Evolutionary conservation across 2,888 invertebrate genomes (phyloP).

Genomic region (Nomada fabriciana): DNA sequence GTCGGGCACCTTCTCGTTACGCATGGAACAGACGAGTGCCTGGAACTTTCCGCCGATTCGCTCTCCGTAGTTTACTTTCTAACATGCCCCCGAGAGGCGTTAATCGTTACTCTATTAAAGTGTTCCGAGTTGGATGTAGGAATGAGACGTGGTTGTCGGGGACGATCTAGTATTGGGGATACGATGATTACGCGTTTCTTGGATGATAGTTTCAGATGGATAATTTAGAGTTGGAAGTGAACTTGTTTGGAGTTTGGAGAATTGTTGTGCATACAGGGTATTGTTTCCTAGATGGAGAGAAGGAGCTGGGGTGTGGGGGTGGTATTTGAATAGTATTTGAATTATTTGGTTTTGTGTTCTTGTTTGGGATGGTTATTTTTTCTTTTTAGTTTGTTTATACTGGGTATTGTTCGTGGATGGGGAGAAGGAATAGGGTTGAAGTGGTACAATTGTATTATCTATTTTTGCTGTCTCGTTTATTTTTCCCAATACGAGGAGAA

Average conservation of each 20-base stretch:
- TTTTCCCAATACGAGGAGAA: no score
- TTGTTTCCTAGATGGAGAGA: no score
- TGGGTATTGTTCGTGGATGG: no score
- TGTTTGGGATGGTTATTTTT: no score
- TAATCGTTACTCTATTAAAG: slow-evolving; percentile 53
- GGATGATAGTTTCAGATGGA: slow-evolving; percentile 19
- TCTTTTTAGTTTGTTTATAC: no score
- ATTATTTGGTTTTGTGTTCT: no score
- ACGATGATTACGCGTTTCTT: slow-evolving; percentile 44
- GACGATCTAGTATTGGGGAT: slow-evolving; percentile 16
- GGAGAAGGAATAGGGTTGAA: no score
- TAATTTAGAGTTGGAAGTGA: background rate
- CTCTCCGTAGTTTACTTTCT: slow-evolving; percentile 45
- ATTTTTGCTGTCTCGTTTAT: no score
- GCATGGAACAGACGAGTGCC: background rate
- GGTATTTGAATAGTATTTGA: no score
- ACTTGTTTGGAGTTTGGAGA: slow-evolving; percentile 8
- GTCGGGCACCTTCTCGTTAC: slow-evolving; percentile 35
- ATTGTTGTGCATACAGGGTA: background rate
- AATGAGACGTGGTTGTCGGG: slow-evolving; percentile 7
- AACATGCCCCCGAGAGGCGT: slow-evolving; percentile 48
- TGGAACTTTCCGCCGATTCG: slow-evolving; percentile 39
- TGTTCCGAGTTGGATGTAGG: slow-evolving; percentile 29
- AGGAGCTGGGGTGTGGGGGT: no score
- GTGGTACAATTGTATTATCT: no score